These are phyloP conservation scores for Hyles lineata DNA, from an alignment of 2,888 invertebrate species.

Conservation along the genomic window DNA sequence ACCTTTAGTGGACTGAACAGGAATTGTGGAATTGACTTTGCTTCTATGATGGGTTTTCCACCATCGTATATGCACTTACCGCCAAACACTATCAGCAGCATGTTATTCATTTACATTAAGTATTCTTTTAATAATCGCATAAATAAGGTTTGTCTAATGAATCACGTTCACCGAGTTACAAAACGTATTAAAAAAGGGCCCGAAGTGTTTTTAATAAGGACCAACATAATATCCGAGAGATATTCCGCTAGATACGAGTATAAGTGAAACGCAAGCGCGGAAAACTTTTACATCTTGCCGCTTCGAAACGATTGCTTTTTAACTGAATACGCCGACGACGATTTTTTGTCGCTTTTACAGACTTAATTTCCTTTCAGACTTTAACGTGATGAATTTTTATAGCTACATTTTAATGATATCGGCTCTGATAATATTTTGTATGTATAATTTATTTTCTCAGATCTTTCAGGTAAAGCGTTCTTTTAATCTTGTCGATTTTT, in stretches of 20 bases:
- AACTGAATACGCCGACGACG: background rate
- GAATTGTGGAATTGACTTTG: too few species aligned
- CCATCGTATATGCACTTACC: too few species aligned
- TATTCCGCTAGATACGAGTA: background rate
- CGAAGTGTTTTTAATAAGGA: background rate
- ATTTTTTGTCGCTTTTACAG: background rate
- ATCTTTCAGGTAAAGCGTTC: too few species aligned
- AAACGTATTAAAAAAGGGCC: background rate
- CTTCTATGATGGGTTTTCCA: too few species aligned
- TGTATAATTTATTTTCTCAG: background rate
- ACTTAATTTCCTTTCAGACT: background rate
- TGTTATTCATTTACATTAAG: too few species aligned
- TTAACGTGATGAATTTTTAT: background rate
- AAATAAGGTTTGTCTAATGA: too few species aligned
- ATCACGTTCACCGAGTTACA: too few species aligned
- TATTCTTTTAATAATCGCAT: too few species aligned
- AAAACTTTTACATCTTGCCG: background rate
- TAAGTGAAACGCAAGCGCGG: background rate
- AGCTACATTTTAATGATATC: background rate
- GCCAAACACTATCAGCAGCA: too few species aligned
- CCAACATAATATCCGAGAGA: background rate
- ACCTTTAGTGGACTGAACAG: too few species aligned
- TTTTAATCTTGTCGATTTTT: too few species aligned
- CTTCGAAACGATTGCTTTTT: background rate
- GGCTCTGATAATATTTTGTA: background rate